Evolutionary conservation across 2,797 vertebrate species (phyloP), one percentile per base, ranked within the genome.

Genomic region (Lateolabrax maculatus): DNA sequence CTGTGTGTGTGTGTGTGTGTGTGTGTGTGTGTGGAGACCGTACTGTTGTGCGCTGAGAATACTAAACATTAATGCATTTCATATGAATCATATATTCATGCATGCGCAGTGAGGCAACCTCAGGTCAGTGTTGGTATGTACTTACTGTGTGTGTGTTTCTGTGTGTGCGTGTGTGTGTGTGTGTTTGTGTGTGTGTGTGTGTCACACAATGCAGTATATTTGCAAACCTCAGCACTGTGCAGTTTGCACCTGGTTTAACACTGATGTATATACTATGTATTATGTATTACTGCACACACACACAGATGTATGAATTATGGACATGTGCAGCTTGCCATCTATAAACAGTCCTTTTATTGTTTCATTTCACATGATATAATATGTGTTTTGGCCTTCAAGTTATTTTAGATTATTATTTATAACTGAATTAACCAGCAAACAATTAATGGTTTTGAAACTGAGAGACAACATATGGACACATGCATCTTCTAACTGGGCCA

Each of bases 261-360:
- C 41, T 31, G 52, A 83, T 81, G 79, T 78, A 82, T 29, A 81
- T 69, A 80, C 44, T 1, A 84, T 88, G 77, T 60, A 75, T 88
- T 64, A 89, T 89, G 83, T 61, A 82, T 79, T 23, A 0, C n/a
- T 34, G 69, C 25, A 65, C 44, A 63, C 6, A 53, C 49, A 66
- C 58, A 15, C 13, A 15, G 5, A 23, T 15, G 56, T 51, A 70
- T 80, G 77, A 86, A 86, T 82, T 39, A 82, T 83, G 63, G 3
- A 73, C 43, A 64, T 2, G 21, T 66, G 41, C 36, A 51, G 69
- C 41, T 23, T 56, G 63, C 34, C 19, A 0, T 60, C 46, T 65
- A 74, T 68, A 79, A 49, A 83, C 57, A 77, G 15, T 19, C 18
- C 0, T 34, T 23, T 21, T 11, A 1, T 16, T 52, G 43, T 57